These are phyloP conservation scores for Eretmochelys imbricata DNA, from an alignment of 2,113 vertebrate species.

Conservation along the genomic window DNA sequence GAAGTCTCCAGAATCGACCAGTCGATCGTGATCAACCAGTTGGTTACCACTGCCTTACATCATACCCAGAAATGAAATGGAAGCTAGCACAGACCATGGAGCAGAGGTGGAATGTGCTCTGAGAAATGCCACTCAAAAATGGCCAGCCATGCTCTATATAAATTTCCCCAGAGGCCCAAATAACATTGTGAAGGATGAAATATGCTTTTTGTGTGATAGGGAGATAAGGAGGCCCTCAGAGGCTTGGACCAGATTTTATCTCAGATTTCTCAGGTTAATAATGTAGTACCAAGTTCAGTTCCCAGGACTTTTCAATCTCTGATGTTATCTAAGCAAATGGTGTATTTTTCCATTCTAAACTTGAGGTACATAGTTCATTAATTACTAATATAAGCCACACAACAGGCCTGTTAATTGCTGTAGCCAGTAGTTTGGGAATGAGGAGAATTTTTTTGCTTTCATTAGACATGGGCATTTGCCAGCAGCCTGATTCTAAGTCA, in stretches of 20 bases:
- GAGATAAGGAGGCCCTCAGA: slow-evolving; percentile 30
- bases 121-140: not conserved
- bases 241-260: slow-evolving; percentile 48
- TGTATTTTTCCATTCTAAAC: slow-evolving; percentile 59
- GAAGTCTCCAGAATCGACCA: no score
- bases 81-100: not conserved
- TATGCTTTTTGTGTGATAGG: slow-evolving; percentile 28
- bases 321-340: slow-evolving; percentile 63
- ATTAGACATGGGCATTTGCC: slow-evolving; percentile 10
- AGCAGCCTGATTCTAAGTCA: not conserved
- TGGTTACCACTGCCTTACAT: no score
- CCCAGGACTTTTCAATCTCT: slow-evolving; percentile 70
- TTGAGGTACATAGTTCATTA: slow-evolving; percentile 36
- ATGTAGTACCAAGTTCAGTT: slow-evolving; percentile 50
- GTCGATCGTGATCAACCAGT: no score
- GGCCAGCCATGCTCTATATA: not conserved
- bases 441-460: slow-evolving; percentile 33
- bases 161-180: not conserved
- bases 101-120: not conserved
- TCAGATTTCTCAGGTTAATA: slow-evolving; percentile 27
- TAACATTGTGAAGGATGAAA: not conserved
- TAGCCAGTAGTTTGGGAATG: not conserved
- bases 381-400: not conserved
- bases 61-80: not conserved
- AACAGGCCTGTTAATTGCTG: slow-evolving; percentile 18